Base-by-base conservation (phyloP, 1,140 invertebrate genomes). In the Apocrypta bakeri region DNA sequence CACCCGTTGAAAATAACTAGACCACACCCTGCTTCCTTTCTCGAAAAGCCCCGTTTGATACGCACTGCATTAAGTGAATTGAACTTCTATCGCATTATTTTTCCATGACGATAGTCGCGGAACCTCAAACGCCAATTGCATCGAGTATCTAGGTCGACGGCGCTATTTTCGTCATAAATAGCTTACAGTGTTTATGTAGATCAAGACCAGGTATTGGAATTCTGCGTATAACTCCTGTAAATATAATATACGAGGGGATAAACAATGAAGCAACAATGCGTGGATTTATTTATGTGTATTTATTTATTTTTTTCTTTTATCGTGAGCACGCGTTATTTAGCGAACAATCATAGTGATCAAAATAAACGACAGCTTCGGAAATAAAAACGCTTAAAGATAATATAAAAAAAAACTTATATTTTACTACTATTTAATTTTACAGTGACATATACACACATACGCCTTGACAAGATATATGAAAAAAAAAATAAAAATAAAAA, bases 11-110 rank as follows among this genome's bases (percentile, higher is more conserved):
- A 56, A 85, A 79, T 24, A 81, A 68, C 56, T 61, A 37, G 81
- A 85, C 84, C 84, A 85, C 84, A 83, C 84, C 84, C 82, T 80
- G 48, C 37, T 63, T 83, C 82, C 84, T 81, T 85, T 83, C 79
- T 83, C 74, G 48, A 79, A 56, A 75, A 74, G 63, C 9, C 14
- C 48, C 21, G 31, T 9, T 27, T 0, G 11, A 66, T 7, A 25
- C 24, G 25, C 3, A 42, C 40, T 79, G 2, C 25, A 79, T 61
- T 61, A 79, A 79, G 14, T 0, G 27, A 40, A 80, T 64, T 42
- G 17, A 80, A 61, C 25, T 80, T 72, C 12, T 29, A 72, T 80
- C 12, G 9, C 31, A 37, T n/a, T 33, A 21, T 29, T 66, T 66
- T 66, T 29, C 24, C 25, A 66, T 12, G n/a, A 24, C 24, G 24